Evolutionary conservation across 2,113 vertebrate genomes (phyloP), one percentile per base, ranked within the genome.

Genomic region (Epinephelus lanceolatus): DNA sequence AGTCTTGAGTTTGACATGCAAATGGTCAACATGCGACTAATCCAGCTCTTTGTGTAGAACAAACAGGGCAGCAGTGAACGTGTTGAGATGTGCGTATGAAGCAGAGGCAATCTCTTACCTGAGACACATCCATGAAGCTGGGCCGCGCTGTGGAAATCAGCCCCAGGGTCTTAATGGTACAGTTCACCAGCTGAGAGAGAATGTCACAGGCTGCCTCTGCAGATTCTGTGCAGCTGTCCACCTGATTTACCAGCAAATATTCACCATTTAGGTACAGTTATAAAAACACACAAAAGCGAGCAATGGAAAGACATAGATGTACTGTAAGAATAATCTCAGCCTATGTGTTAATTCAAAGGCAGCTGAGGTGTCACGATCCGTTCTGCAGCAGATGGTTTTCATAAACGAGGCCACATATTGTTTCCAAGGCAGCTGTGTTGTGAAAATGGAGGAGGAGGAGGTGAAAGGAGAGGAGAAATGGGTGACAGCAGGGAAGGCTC

Each of bases 121-220:
- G 96, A 59, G 96, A 96, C 37, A 98, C 93, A 63, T 97, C 96
- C 97, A 98, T 97, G 91, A 98, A 97, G 91, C 97, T 98, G 78
- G 97, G 96, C 42, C 95, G 96, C 42, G 97, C 96, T 67, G 95
- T 98, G 72, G 97, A 99, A 91, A 97, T 97, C 87, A 98, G 95
- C 51, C 96, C 96, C 84, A 97, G 88, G 2, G 97, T 98, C 90
- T 97, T 96, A 90, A 97, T 95, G 81, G 97, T 97, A 86, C 97
- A 97, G 83, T 98, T 98, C 68, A 97, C 97, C 89, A 98, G 83
- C 91, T 98, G 97, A 83, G 97, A 98, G 88, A 98, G 96, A 69
- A 98, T 97, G 86, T 96, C 89, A 92, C 97, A 98, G 27, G 97
- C 97, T 53, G 97, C 96, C 94, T 97, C 98, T 82, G 96, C 97